Base-by-base conservation (phyloP, 2,888 invertebrate species). In the Bombylius major region DNA sequence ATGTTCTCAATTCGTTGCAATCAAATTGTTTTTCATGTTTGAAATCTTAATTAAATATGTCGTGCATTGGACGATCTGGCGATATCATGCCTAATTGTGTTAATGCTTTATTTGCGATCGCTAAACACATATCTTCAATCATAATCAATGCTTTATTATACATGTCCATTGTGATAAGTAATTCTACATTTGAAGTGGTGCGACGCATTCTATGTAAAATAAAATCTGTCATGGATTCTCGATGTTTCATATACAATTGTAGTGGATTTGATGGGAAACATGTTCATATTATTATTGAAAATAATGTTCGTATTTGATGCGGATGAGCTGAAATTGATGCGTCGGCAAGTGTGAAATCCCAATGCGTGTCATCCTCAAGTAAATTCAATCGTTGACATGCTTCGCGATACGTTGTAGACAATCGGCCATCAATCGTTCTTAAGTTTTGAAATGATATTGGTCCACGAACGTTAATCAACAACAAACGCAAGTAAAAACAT, bases 351-450 rank as follows among this genome's bases (percentile, higher is more conserved):
- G 57, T 44, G 33, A 9, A 52, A n/a, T 58, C 57, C 59, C 58
- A 61, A 55, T 62, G 59, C 13, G 46, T 34, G 50, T 61, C 67
- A 58, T 66, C 63, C 60, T 69, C 66, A 23, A 68, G 62, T 52
- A 72, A 65, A 54, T 63, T 54, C 39, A 67, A 62, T 36, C 55
- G 57, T 61, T 65, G 62, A 62, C 69, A 70, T 32, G 71, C 70
- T 54, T 64, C 67, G 51, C 66, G 60, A 64, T 65, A 73, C 56
- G 70, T 67, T 34, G 45, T 60, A 58, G 61, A 69, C 50, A 66
- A n/a, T 60, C 50, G 42, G 60, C 67, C 69, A 66, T 72, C 61
- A 49, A 74, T 67, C 57, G 69, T 72, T 66, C 68, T 62, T 12
- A 64, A 50, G 32, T 55, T 23, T 57, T 59, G 23, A 56, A 56